These are phyloP conservation scores for Acanthurus leucopareius DNA, from an alignment of 2,797 vertebrate species.

Conservation along the genomic window DNA sequence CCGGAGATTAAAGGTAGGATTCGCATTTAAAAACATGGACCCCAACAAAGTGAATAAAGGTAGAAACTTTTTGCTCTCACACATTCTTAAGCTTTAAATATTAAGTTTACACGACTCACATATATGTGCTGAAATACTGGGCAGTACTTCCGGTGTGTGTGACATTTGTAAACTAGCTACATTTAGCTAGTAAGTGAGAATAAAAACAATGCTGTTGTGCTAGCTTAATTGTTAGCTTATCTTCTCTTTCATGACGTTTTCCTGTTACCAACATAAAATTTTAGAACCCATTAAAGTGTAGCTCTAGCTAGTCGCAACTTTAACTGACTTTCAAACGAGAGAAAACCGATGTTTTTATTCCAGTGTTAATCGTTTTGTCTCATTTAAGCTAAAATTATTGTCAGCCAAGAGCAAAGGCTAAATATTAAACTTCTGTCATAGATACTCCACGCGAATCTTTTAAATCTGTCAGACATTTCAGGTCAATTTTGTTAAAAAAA, in stretches of 20 bases:
- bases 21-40: conserved; percentile 79
- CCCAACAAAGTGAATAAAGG: conserved; percentile 63
- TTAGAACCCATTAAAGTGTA: too few relatives aligned
- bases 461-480: neutral
- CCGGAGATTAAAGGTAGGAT: conserved; percentile 64
- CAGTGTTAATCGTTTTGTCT: accelerated
- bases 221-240: conserved; percentile 50
- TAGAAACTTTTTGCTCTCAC: conserved; percentile 21
- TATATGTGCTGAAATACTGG: accelerated
- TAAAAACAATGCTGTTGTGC: neutral
- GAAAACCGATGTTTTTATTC: neutral
- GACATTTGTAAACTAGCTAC: neutral
- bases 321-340: neutral
- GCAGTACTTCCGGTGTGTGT: neutral
- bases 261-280: accelerated
- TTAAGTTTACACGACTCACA: accelerated
- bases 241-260: neutral
- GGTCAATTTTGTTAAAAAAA: neutral
- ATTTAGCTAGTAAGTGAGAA: neutral
- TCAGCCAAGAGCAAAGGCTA: neutral
- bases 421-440: neutral
- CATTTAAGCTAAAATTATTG: neutral
- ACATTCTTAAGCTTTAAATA: accelerated
- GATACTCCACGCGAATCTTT: neutral
- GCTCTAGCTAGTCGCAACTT: neutral